A percentile compares a stretch with the other conserved stretches of the same genome.
Conservation (phyloP, 1,140 invertebrate species). For the Drosophila nigrodunni region DNA sequence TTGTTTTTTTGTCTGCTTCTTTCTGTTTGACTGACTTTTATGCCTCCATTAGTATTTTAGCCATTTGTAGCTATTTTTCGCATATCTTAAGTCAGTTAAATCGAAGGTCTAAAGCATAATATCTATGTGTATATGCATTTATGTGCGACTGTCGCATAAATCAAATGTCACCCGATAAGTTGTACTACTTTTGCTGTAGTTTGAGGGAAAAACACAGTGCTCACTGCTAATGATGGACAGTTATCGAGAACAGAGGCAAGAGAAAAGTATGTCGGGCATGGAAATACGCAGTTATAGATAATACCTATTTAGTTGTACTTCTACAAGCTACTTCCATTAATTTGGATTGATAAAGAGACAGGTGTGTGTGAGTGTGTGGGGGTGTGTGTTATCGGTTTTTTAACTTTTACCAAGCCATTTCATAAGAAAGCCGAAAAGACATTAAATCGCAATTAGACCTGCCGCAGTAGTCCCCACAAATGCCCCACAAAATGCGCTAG, state of each 20-base stretch:
- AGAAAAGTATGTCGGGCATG: neutral
- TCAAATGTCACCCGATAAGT: constrained; percentile 63
- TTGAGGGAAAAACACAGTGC: constrained; percentile 33
- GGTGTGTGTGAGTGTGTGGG: too few species aligned
- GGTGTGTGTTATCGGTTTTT: constrained; percentile 57
- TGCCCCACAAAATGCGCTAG: neutral
- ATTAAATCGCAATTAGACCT: constrained; percentile 80
- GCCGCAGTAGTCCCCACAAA: constrained; percentile 45
- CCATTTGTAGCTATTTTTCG: neutral
- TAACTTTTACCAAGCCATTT: constrained; percentile 50
- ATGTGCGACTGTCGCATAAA: constrained; percentile 69
- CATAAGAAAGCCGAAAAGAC: constrained; percentile 66
- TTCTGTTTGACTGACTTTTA: neutral
- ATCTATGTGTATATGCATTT: constrained; percentile 19
- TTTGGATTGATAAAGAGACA: constrained; percentile 63
- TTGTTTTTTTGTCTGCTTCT: too few species aligned
- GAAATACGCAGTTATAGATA: constrained; percentile 17
- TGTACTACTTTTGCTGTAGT: constrained; percentile 56
- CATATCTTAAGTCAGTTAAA: constrained; percentile 2
- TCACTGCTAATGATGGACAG: constrained; percentile 50
- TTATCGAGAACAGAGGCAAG: constrained; percentile 5
- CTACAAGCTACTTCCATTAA: constrained; percentile 65
- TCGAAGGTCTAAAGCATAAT: constrained; percentile 2
- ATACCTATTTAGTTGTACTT: constrained; percentile 20
- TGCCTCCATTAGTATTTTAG: neutral